phyloP scores from a whole-genome alignment of 2,113 vertebrate genomes.

The Thalassarche chlororhynchos region DNA sequence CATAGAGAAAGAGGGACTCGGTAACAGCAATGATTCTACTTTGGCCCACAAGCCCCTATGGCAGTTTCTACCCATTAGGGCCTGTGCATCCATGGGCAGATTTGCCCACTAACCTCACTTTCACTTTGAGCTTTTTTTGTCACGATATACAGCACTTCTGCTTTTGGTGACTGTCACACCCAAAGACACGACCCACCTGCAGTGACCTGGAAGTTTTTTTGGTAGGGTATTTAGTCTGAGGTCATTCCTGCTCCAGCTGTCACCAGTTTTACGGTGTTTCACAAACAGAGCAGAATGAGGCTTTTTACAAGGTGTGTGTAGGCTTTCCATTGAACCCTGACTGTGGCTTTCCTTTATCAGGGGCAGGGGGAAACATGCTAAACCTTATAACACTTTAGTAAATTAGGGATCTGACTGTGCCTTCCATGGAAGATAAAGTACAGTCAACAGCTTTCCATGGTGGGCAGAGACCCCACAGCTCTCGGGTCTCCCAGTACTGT shows the following conservation, averaged over 20 bases:
- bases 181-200: background rate
- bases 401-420: background rate
- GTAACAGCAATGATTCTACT: background rate
- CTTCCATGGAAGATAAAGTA: background rate
- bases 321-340: accelerated
- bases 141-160: background rate
- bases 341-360: background rate
- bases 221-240: background rate
- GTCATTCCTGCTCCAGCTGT: background rate
- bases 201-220: background rate
- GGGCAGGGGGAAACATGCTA: background rate
- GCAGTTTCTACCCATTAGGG: background rate
- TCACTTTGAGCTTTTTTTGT: background rate
- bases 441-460: background rate
- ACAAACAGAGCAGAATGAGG: background rate
- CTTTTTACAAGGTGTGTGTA: background rate
- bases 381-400: background rate
- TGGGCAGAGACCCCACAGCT: background rate
- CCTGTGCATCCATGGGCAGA: background rate
- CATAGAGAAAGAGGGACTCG: background rate
- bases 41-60: background rate
- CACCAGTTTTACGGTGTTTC: background rate
- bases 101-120: background rate
- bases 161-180: background rate
- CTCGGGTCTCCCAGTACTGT: background rate